Evolutionary conservation across 2,888 invertebrate species (phyloP).

Genomic region (Tipula lateralis): DNA sequence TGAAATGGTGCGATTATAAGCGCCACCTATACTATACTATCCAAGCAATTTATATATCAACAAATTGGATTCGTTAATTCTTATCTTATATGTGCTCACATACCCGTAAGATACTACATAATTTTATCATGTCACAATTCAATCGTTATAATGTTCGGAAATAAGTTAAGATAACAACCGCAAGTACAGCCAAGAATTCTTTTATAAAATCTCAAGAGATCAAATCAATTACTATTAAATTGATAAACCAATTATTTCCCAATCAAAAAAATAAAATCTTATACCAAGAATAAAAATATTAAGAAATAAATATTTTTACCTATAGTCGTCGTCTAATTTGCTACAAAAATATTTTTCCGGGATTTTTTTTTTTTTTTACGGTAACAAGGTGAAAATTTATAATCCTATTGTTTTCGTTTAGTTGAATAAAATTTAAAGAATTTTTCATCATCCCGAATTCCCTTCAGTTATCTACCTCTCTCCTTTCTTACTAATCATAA

Average conservation of each 20-base stretch:
- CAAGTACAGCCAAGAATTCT: neutral
- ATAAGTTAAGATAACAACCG: neutral
- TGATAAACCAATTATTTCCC: conserved; percentile 24
- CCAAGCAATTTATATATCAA: neutral
- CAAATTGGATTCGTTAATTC: neutral
- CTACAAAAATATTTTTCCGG: conserved; percentile 24
- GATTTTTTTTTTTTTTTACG: neutral
- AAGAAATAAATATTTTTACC: neutral
- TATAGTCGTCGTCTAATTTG: neutral
- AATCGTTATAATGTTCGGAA: neutral
- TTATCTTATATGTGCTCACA: neutral
- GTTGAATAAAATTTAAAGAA: neutral
- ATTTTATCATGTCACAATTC: conserved; percentile 19
- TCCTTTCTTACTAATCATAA: neutral
- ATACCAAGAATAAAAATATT: neutral
- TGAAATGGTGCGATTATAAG: neutral
- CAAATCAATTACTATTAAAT: conserved; percentile 24
- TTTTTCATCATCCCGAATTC: neutral
- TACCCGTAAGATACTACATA: neutral
- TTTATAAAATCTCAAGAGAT: neutral
- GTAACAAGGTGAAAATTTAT: neutral
- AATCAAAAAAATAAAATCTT: neutral
- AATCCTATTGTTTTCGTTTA: conserved; percentile 2
- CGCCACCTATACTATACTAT: neutral
- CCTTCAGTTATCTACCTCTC: neutral